Percentiles rank a stretch among this genome's conserved stretches.
phyloP scores from a whole-genome alignment of 1,140 invertebrate genomes.

The Hycleus phaleratus region DNA sequence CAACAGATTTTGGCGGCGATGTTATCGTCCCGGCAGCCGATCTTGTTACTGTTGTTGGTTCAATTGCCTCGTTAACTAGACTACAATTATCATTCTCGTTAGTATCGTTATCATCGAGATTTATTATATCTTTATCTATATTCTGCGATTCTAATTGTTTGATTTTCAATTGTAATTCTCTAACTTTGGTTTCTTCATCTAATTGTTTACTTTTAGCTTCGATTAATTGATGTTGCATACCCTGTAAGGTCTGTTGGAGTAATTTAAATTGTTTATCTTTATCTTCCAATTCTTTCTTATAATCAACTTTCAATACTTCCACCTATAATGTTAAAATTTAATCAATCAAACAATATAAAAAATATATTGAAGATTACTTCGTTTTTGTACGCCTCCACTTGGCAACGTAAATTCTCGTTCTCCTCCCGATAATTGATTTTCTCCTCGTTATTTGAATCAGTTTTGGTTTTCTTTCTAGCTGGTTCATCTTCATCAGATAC shows the following conservation, averaged over 20 bases:
- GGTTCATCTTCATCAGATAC: conserved; percentile 67
- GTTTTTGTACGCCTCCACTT: conserved; percentile 90
- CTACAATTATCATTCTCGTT: conserved; percentile 16
- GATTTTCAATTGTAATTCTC: conserved; percentile 49
- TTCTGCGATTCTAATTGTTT: conserved; percentile 31
- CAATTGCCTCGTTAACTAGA: conserved; percentile 4
- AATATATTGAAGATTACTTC: conserved; percentile 50
- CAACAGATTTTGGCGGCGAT: conserved; percentile 1
- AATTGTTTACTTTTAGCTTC: conserved; percentile 55
- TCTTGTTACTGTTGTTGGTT: conserved; percentile 24
- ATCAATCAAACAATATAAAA: neutral
- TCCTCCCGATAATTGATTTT: conserved; percentile 59
- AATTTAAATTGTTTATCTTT: conserved; percentile 67
- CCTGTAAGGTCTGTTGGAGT: conserved; percentile 69
- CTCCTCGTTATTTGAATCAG: conserved; percentile 43
- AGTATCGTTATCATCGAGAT: conserved; percentile 34
- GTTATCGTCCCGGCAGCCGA: too few relatives aligned
- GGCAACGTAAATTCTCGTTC: conserved; percentile 84
- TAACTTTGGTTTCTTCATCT: conserved; percentile 54
- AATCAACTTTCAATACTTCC: conserved; percentile 58
- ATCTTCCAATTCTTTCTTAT: conserved; percentile 56
- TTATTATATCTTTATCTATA: conserved; percentile 33
- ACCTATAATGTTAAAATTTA: conserved; percentile 38
- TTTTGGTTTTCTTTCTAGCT: conserved; percentile 38
- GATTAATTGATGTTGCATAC: conserved; percentile 69